phyloP scores from a whole-genome alignment of 2,797 vertebrate genomes.

The Balearica regulorum region DNA sequence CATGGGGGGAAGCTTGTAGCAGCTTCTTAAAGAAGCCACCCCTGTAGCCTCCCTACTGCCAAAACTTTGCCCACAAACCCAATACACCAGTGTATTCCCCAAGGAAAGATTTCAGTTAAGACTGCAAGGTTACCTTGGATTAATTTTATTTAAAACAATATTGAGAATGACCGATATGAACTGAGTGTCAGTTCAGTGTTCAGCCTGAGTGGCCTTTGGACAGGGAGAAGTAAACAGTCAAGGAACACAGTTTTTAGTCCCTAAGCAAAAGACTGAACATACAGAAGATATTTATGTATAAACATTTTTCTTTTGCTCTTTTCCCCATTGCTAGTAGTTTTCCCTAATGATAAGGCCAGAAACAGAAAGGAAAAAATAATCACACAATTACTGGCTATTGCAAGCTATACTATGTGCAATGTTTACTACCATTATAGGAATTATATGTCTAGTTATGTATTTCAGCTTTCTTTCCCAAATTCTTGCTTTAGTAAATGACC shows the following conservation, averaged over 20 bases:
- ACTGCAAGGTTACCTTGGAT: background rate
- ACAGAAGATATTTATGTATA: background rate
- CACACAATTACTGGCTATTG: background rate
- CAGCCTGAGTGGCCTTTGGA: background rate
- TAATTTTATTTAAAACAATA: background rate
- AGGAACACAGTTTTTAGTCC: background rate
- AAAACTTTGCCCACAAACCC: no score
- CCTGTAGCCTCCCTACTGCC: no score
- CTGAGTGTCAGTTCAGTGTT: background rate
- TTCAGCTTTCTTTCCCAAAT: background rate
- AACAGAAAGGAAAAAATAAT: background rate
- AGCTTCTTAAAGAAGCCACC: no score
- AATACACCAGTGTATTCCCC: background rate
- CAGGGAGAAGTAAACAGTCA: background rate
- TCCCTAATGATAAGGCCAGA: background rate
- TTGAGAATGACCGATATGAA: background rate
- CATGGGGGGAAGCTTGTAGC: background rate
- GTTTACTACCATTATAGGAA: background rate
- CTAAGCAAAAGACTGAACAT: background rate
- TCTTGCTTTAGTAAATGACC: background rate
- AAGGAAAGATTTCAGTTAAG: background rate
- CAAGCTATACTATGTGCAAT: background rate
- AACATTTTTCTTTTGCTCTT: background rate
- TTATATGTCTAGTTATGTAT: background rate
- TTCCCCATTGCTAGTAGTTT: background rate